Conservation (phyloP, 2,113 vertebrate genomes). For the Myotis davidii region DNA sequence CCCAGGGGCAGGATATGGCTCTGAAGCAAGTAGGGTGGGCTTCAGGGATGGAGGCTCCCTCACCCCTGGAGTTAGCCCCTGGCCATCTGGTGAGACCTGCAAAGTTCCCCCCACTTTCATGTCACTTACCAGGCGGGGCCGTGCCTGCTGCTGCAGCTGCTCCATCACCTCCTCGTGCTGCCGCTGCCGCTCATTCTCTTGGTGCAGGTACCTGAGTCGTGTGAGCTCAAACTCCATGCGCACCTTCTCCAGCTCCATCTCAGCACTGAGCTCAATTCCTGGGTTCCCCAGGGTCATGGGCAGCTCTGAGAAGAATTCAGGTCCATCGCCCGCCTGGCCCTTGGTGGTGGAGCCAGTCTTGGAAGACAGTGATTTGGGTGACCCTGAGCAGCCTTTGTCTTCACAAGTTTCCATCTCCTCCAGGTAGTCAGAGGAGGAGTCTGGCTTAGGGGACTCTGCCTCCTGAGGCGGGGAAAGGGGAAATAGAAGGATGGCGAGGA, state of each 20-base stretch:
- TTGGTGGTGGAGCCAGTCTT: constrained; percentile 51
- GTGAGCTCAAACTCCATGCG: constrained; percentile 77
- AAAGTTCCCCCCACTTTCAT: neutral
- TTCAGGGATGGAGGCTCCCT: neutral
- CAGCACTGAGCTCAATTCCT: fast-evolving
- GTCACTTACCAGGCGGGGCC: constrained; percentile 25
- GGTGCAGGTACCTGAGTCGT: constrained; percentile 69
- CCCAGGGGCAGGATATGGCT: neutral
- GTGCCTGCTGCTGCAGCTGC: constrained; percentile 65
- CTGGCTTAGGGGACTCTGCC: constrained; percentile 45
- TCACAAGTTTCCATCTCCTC: constrained; percentile 65
- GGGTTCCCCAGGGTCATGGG: neutral
- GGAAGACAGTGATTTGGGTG: neutral
- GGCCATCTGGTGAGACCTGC: neutral
- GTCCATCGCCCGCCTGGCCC: constrained; percentile 68
- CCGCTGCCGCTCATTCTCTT: constrained; percentile 78
- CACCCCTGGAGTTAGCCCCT: fast-evolving
- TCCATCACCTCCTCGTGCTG: constrained; percentile 78
- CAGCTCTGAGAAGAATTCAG: fast-evolving
- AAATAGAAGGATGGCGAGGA: fast-evolving
- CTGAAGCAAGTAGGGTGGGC: neutral
- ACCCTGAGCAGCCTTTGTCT: neutral
- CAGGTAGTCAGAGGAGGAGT: constrained; percentile 33
- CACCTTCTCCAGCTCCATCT: constrained; percentile 78
- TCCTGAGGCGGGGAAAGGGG: constrained; percentile 34